A percentile compares a stretch with the other conserved stretches of the same genome.
Conservation (phyloP, 2,113 vertebrate genomes). For the Podarcis muralis region DNA sequence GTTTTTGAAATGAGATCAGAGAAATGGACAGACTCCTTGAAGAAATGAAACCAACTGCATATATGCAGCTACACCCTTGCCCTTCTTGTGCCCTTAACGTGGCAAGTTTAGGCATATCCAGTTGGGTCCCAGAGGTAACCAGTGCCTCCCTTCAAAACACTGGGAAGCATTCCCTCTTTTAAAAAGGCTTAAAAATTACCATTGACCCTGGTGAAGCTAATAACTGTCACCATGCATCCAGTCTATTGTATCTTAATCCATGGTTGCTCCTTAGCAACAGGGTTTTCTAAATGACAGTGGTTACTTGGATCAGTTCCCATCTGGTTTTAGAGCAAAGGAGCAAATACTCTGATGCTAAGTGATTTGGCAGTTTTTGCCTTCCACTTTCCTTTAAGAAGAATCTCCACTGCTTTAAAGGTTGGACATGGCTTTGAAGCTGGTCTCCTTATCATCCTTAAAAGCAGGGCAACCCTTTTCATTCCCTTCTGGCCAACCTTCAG, state of each 20-base stretch:
- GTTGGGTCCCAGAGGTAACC: not conserved
- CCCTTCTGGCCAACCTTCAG: too few relatives aligned
- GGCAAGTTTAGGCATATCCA: not conserved
- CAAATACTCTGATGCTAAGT: not conserved
- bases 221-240: not conserved
- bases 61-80: not conserved
- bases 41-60: not conserved
- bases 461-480: too few relatives aligned
- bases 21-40: not conserved
- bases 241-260: not conserved
- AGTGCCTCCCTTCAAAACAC: not conserved
- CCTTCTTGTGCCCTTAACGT: not conserved
- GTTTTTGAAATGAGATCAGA: not conserved
- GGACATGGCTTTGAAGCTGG: not conserved
- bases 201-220: not conserved
- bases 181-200: not conserved
- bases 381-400: not conserved
- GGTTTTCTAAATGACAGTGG: not conserved
- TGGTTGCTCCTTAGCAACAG: not conserved
- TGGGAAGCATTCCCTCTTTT: too few relatives aligned
- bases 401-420: not conserved
- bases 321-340: not conserved
- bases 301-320: not conserved
- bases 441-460: not conserved
- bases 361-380: not conserved